Evolutionary conservation across 2,888 invertebrate genomes (phyloP).

Genomic region (Nebria brevicollis): DNA sequence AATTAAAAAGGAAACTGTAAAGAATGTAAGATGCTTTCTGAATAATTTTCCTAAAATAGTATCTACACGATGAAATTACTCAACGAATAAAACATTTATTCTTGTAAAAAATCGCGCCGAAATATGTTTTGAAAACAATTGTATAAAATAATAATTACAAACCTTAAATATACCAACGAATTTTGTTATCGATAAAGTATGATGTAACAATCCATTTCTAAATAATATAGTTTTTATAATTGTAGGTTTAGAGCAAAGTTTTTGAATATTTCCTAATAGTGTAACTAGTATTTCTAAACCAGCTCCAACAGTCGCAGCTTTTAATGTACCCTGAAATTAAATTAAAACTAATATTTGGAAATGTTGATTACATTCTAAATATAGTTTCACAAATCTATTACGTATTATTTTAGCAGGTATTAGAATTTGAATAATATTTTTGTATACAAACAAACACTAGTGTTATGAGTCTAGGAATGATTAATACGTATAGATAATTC

Average conservation of each 20-base stretch:
- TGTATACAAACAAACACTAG: not conserved
- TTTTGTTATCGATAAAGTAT: constrained; percentile 76
- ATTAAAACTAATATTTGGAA: not conserved
- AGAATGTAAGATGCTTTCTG: no score
- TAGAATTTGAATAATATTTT: constrained; percentile 48
- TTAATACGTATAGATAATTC: not conserved
- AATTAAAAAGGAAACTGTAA: no score
- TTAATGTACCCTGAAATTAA: constrained; percentile 66
- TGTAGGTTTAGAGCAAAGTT: constrained; percentile 66
- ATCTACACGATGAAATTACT: no score
- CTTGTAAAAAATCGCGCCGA: no score
- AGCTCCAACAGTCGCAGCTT: constrained; percentile 71
- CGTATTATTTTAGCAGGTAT: no score
- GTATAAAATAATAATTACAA: constrained; percentile 51
- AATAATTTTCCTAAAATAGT: no score
- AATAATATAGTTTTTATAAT: constrained; percentile 66
- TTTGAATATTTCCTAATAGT: constrained; percentile 67
- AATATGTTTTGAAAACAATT: no score
- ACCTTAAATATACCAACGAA: constrained; percentile 77
- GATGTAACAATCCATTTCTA: constrained; percentile 67
- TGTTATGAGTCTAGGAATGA: no score
- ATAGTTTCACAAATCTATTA: no score
- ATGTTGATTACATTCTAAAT: no score
- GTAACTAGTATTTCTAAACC: constrained; percentile 70
- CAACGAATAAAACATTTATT: no score